Conservation (phyloP, 2,888 invertebrate species). For the Drosophila dives region DNA sequence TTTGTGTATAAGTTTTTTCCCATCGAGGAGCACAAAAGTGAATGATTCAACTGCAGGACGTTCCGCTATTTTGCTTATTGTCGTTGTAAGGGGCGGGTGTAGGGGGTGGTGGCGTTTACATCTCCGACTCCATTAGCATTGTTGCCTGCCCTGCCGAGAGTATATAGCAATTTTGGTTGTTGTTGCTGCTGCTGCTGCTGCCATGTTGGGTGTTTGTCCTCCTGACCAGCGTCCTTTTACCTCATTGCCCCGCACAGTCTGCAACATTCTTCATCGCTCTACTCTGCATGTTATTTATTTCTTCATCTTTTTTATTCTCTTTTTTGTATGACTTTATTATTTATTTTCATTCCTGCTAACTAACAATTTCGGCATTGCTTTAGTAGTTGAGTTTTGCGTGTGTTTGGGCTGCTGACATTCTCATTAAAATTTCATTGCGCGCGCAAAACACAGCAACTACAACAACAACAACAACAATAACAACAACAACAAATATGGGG, state of each 20-base stretch:
- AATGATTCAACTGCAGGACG: constrained; percentile 35
- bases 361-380: constrained; percentile 46
- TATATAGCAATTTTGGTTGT: constrained; percentile 46
- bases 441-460: constrained; percentile 59
- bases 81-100: neutral
- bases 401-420: constrained; percentile 70
- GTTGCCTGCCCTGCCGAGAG: constrained; percentile 14
- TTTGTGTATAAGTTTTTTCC: neutral
- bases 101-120: neutral
- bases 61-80: neutral
- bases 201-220: constrained; percentile 17
- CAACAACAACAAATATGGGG: constrained; percentile 39
- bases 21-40: constrained; percentile 20
- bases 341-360: constrained; percentile 50
- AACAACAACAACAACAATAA: constrained; percentile 44
- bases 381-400: constrained; percentile 46
- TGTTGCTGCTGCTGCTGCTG: neutral
- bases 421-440: constrained; percentile 79
- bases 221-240: constrained; percentile 29
- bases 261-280: neutral
- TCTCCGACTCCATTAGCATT: constrained; percentile 8
- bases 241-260: constrained; percentile 11
- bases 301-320: neutral
- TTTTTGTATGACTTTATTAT: constrained; percentile 37
- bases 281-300: constrained; percentile 3